A percentile compares a stretch with the other conserved stretches of the same genome.
These are phyloP conservation scores for Cydia splendana DNA, from an alignment of 1,140 invertebrate genomes.

Conservation along the genomic window DNA sequence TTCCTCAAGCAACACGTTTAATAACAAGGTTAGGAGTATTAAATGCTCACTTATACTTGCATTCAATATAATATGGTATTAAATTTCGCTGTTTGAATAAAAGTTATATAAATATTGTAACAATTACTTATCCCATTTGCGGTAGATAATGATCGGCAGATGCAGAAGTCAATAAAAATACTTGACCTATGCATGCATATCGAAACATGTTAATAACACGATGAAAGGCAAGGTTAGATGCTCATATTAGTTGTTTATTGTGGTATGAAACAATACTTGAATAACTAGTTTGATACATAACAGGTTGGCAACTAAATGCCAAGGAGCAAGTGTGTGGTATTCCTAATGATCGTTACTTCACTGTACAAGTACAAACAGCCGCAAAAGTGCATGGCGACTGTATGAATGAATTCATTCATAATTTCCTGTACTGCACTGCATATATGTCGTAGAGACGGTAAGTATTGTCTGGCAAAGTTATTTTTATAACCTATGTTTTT, in stretches of 20 bases:
- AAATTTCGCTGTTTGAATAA: too few relatives aligned
- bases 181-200: constrained; percentile 3
- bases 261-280: constrained; percentile 10
- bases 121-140: neutral
- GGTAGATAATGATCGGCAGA: constrained; percentile 11
- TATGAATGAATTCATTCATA: too few relatives aligned
- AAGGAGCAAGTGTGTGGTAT: neutral
- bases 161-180: constrained; percentile 10
- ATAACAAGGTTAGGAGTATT: constrained; percentile 6
- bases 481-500: too few relatives aligned
- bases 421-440: too few relatives aligned
- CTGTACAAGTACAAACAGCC: neutral
- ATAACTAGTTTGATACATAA: constrained; percentile 23
- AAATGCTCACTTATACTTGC: neutral
- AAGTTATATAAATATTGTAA: neutral
- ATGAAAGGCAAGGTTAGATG: constrained; percentile 5
- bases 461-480: too few relatives aligned
- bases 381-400: too few relatives aligned
- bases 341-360: neutral
- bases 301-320: constrained; percentile 16
- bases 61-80: neutral
- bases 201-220: neutral
- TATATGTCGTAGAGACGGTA: too few relatives aligned
- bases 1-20: neutral
- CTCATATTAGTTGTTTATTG: neutral